These are phyloP conservation scores for Myiagra hebetior DNA, from an alignment of 2,113 vertebrate species.

Conservation along the genomic window DNA sequence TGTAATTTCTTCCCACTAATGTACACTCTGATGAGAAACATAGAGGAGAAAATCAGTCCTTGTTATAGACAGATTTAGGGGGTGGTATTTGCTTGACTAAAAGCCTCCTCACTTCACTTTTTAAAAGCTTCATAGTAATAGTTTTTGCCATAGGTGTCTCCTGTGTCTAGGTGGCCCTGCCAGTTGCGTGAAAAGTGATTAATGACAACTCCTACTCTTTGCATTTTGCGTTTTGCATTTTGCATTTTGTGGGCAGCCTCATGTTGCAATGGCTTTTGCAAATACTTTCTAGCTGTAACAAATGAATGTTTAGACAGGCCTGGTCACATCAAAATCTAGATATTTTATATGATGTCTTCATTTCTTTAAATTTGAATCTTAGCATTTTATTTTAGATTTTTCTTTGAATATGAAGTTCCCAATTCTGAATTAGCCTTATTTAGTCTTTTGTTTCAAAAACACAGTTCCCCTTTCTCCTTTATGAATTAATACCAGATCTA, in stretches of 20 bases:
- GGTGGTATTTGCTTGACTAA: not conserved
- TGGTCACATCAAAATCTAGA: not conserved
- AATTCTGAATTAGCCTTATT: not conserved
- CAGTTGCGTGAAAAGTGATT: not conserved
- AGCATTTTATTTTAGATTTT: not conserved
- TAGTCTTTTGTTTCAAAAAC: not conserved
- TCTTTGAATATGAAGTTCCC: not conserved
- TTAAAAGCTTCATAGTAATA: not conserved
- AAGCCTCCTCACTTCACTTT: not conserved
- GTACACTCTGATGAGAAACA: not conserved
- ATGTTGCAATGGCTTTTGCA: not conserved
- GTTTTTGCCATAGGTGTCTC: not conserved
- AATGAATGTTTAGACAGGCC: not conserved
- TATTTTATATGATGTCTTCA: not conserved
- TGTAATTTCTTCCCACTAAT: slow-evolving; percentile 47
- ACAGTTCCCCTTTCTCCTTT: not conserved
- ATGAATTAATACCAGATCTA: not conserved
- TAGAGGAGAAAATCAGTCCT: not conserved
- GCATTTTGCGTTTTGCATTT: not conserved
- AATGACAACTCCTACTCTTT: not conserved
- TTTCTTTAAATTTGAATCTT: not conserved
- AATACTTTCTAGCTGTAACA: not conserved
- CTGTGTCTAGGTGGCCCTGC: not conserved
- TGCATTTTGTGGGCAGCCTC: not conserved
- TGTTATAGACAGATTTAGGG: not conserved